Evolutionary conservation across 2,888 invertebrate genomes (phyloP).

Genomic region (Drosophila lacicola): DNA sequence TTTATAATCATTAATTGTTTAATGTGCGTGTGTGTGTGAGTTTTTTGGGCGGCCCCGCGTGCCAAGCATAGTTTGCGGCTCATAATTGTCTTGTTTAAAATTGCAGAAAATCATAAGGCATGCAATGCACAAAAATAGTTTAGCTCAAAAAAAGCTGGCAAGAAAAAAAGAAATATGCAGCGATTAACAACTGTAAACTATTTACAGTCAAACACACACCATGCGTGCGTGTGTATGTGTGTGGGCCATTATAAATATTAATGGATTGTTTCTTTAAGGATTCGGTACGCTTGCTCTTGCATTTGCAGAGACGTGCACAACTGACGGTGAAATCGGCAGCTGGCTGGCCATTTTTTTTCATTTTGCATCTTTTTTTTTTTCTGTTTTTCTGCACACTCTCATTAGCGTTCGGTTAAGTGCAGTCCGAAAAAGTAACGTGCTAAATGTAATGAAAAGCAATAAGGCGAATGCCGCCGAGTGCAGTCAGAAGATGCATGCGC

Average conservation of each 20-base stretch:
- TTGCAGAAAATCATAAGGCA: slow-evolving; percentile 64
- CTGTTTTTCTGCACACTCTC: slow-evolving; percentile 54
- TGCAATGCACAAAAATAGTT: slow-evolving; percentile 58
- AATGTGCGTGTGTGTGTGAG: not conserved
- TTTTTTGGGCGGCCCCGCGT: slow-evolving; percentile 45
- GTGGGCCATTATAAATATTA: slow-evolving; percentile 68
- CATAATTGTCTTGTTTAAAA: slow-evolving; percentile 76
- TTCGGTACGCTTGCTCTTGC: slow-evolving; percentile 39
- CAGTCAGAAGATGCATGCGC: slow-evolving; percentile 56
- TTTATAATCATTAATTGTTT: not conserved
- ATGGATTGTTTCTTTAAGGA: slow-evolving; percentile 66
- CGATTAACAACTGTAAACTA: slow-evolving; percentile 58
- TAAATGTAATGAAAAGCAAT: slow-evolving; percentile 56
- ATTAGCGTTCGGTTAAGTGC: slow-evolving; percentile 46
- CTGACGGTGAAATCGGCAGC: slow-evolving; percentile 65
- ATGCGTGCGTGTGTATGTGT: slow-evolving; percentile 4
- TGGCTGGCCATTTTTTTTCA: slow-evolving; percentile 8
- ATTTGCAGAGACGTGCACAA: slow-evolving; percentile 9
- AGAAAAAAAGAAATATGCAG: slow-evolving; percentile 36
- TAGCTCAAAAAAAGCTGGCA: slow-evolving; percentile 7
- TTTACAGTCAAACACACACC: slow-evolving; percentile 16
- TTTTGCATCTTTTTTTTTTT: not conserved
- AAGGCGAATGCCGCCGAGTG: slow-evolving; percentile 35
- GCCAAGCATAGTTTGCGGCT: slow-evolving; percentile 57
- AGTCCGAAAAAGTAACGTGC: slow-evolving; percentile 67